Evolutionary conservation across 1,140 invertebrate species (phyloP), one percentile per base, ranked within the genome.

Genomic region (Polypedilum vanderplanki): DNA sequence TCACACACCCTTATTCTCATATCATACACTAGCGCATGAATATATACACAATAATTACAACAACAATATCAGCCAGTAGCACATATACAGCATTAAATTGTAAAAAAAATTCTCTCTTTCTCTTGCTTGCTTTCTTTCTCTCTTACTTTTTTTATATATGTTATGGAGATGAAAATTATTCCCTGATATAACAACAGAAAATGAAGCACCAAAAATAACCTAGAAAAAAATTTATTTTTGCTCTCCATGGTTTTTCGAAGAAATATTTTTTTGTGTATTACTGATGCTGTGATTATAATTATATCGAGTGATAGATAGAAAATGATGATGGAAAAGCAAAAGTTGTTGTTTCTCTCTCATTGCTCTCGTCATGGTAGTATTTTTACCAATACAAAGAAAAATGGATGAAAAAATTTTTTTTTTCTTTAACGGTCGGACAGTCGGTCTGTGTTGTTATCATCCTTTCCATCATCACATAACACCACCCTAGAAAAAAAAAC

Each of bases 91-190:
- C 46, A 57, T 57, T 57, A 57, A 57, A 57, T 57, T 57, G 65
- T 20, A 20, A 70, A 67, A 67, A 70, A 70, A 8, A 70, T 67
- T 20, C 18, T 70, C 65, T 70, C 65, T 70, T 70, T 33, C 24
- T 33, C 24, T 33, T 5, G 1, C 24, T 33, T 5, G 24, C 24
- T 33, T 5, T 3, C 24, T 33, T 5, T 1, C 24, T 33, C 24
- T 1, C 24, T 33, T 33, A n/a, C n/a, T n/a, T n/a, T n/a, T n/a
- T n/a, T n/a, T n/a, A n/a, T n/a, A 33, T 33, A 70, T 70, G 65
- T 70, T 70, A 20, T 17, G 65, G 65, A 70, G 65, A 70, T 70
- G 65, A 70, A 70, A 70, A 70, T 57, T 70, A 17, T 18, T 70
- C 20, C 65, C 17, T 70, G 65, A 70, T 70, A 70, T 10, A 70